phyloP scores from a whole-genome alignment of 2,113 vertebrate species.

The Platanista minor region DNA sequence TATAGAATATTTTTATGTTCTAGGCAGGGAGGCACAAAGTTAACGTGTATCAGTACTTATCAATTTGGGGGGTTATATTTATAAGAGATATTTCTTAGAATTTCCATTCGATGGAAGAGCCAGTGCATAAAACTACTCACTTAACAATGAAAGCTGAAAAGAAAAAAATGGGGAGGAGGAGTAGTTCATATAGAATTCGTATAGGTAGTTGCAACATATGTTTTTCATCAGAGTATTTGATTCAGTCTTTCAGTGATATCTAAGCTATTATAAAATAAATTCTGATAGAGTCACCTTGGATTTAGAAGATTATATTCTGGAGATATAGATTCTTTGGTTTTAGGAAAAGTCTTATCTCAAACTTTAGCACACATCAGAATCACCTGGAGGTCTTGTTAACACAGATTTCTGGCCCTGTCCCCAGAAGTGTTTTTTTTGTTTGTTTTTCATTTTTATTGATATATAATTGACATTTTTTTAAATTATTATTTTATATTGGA shows the following conservation, averaged over 20 bases:
- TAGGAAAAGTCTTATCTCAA: constrained; percentile 15
- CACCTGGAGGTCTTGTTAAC: background rate
- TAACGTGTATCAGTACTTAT: background rate
- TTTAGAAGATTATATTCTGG: background rate
- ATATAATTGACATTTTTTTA: background rate
- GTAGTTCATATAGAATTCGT: background rate
- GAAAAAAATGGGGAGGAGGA: background rate
- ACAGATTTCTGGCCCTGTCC: background rate
- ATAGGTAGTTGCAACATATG: background rate
- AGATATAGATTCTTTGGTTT: constrained; percentile 12
- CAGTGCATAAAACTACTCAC: background rate
- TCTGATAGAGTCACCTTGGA: background rate
- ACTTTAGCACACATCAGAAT: background rate
- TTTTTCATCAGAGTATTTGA: background rate
- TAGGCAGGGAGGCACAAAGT: background rate
- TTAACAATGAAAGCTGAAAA: background rate
- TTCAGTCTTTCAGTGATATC: background rate
- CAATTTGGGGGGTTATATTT: background rate
- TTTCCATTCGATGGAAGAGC: background rate
- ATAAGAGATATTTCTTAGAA: background rate
- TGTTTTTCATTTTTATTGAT: background rate
- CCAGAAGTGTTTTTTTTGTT: background rate
- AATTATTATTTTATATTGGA: background rate
- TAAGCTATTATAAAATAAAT: constrained; percentile 16
- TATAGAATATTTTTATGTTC: constrained; percentile 10